Evolutionary conservation across 2,797 vertebrate species (phyloP), one percentile per base, ranked within the genome.

Genomic region (Rhabdophis nuchalis): DNA sequence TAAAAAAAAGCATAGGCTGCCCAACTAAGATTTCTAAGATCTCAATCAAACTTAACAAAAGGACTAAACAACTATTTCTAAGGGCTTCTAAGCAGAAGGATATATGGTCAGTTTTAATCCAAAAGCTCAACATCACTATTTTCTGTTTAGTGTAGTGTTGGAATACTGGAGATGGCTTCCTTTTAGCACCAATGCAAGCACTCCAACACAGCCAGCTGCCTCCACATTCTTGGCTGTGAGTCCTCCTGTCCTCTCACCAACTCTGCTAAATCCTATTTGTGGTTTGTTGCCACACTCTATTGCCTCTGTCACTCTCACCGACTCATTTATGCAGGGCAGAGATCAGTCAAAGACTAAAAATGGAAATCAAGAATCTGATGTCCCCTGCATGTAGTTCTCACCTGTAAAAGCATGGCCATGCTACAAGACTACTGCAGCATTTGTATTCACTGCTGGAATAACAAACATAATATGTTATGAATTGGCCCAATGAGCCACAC

Each of bases 101-200:
- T 92, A 93, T 92, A 60, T 94, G 91, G 91, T 36, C 68, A 86
- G 16, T 61, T 89, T 4, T 88, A 93, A 61, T 41, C 90, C 92
- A 93, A 89, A 92, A 87, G 90, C 14, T 86, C 93, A 93, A 91
- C 61, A 57, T 41, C n/a, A 57, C 86, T 92, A 93, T 86, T 92
- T 93, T 94, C 91, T 85, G 91, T 86, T 50, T 89, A 46, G 4
- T 82, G 77, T 23, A 29, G 60, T 89, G 16, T 58, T 94, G 91
- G 50, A 50, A 95, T 94, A 94, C 68, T 27, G 86, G 57, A 85
- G 52, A 56, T 4, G 0, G 91, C 4, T 88, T 27, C 54, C 91
- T 96, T 93, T 88, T 93, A 58, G 53, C 90, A 50, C 10, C 93
- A 72, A 23, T 6, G 61, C 91, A 52, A 90, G 36, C 90, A 0